Evolutionary conservation across 1,140 invertebrate species (phyloP).

Genomic region (Microvelia longipes): DNA sequence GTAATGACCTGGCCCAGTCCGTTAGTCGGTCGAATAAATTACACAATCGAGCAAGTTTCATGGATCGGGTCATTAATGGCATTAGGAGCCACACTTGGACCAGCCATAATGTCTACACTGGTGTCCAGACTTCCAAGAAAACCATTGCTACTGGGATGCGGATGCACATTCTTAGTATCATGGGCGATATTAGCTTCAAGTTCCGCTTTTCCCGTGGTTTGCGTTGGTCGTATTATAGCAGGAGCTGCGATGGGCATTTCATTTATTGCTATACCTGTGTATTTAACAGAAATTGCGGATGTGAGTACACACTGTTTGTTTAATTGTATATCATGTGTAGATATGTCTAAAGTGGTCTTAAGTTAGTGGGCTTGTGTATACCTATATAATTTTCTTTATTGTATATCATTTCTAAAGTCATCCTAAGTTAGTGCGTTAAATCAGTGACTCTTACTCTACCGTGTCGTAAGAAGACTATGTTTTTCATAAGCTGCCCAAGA

Average conservation of each 20-base stretch:
- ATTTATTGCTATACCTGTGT: neutral
- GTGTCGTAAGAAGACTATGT: too few species aligned
- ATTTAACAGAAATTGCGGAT: slow-evolving; percentile 1
- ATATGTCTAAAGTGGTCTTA: too few species aligned
- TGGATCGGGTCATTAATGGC: neutral
- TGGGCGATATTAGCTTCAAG: neutral
- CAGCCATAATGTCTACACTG: neutral
- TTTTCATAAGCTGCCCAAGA: too few species aligned
- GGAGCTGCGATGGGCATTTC: neutral
- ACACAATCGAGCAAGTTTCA: neutral
- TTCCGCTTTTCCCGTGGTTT: neutral
- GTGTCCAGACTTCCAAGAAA: neutral
- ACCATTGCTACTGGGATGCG: neutral
- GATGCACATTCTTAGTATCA: neutral
- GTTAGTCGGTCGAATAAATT: neutral
- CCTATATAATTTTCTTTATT: too few species aligned
- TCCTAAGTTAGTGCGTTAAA: too few species aligned
- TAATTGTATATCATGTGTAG: too few species aligned
- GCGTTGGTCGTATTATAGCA: neutral
- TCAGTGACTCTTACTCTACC: too few species aligned
- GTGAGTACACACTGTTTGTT: neutral
- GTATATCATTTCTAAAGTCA: too few species aligned
- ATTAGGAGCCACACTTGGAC: neutral
- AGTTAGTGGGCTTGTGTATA: too few species aligned
- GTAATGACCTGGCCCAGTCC: neutral